Evolutionary conservation across 2,797 vertebrate genomes (phyloP).

Genomic region (Tapera naevia): DNA sequence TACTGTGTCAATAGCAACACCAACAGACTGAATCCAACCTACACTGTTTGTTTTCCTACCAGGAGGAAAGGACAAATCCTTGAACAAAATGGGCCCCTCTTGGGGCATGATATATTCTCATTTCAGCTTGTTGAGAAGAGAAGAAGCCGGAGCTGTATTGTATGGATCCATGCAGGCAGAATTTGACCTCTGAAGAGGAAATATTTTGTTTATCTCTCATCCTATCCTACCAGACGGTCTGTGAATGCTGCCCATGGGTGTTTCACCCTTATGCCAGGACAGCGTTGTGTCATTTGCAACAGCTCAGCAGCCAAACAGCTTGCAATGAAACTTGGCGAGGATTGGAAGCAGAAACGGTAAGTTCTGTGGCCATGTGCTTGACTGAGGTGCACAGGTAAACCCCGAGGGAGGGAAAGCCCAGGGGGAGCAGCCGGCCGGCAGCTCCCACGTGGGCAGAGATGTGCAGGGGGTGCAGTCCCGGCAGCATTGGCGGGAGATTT

Average conservation of each 20-base stretch:
- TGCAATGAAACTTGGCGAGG: too few species aligned
- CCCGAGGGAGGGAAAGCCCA: too few species aligned
- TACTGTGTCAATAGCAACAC: neutral
- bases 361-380: too few species aligned
- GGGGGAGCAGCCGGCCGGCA: too few species aligned
- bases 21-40: neutral
- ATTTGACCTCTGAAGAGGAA: neutral
- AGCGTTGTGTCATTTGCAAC: neutral
- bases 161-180: neutral
- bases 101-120: neutral
- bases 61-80: neutral
- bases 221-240: neutral
- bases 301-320: too few species aligned
- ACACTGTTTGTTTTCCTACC: neutral
- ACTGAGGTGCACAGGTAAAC: too few species aligned
- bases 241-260: neutral
- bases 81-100: neutral
- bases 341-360: too few species aligned
- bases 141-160: neutral
- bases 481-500: too few species aligned
- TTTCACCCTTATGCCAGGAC: neutral
- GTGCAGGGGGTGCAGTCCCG: too few species aligned
- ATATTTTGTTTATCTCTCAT: neutral
- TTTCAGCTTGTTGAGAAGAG: neutral
- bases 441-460: too few species aligned